Base-by-base conservation (phyloP, 2,113 vertebrate genomes). In the Hippoglossus stenolepis region DNA sequence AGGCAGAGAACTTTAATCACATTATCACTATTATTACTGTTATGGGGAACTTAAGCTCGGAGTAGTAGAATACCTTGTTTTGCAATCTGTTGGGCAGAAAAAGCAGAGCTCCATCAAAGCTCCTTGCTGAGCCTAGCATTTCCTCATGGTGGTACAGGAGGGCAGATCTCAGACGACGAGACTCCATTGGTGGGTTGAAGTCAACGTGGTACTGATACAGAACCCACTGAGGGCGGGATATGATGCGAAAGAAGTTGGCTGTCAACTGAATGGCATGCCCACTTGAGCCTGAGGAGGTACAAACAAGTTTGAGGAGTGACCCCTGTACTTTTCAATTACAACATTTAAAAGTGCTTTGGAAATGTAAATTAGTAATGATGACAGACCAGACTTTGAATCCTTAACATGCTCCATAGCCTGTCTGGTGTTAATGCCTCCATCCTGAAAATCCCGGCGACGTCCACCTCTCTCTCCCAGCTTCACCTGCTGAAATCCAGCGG, bases 141-240 rank as follows among this genome's bases (percentile, higher is more conserved):
- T 96, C 93, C 3, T 96, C 95, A 0, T 99, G 97, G 35, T 96
- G 96, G 65, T 92, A 97, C 5, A 99, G 95, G 49, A 99, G 94
- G 0, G 95, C 97, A 0, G 92, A 90, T 43, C 96, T 95, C 61
- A 98, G 85, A 5, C 96, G 94, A 0, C 96, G 94, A 0, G 96
- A 94, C 88, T 99, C 98, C 95, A 99, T 96, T 13, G 94, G 89
- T 0, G 98, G 97, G 5, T 90, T 96, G 72, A 95, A 99, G 90
- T 87, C 94, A 28, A 98, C 91, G 1, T 98, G 97, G 72, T 99
- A 99, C 85, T 99, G 98, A 71, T 95, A 98, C 0, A 99, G 89
- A 43, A 94, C 92, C 97, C 98, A 99, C 63, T 96, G 94, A 0
- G 97, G 97, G 0, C 96, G 96, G 1, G 97, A 97, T 0, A 94